phyloP scores from a whole-genome alignment of 1,140 invertebrate species.

The Drosophila pruinosa region DNA sequence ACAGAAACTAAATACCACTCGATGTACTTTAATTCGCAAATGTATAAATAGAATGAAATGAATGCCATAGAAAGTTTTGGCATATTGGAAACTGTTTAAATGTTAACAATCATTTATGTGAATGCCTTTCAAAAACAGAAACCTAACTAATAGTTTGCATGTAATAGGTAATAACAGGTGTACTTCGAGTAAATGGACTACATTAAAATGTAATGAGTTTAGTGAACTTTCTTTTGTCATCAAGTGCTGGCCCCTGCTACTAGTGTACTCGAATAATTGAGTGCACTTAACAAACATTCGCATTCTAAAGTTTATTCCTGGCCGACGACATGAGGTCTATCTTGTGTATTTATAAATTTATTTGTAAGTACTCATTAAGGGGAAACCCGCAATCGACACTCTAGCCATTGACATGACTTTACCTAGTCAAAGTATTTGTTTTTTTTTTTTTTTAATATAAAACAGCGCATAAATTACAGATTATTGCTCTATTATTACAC shows the following conservation, averaged over 20 bases:
- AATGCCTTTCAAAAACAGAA: neutral
- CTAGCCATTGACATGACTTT: too few relatives aligned
- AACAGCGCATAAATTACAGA: too few relatives aligned
- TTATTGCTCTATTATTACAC: too few relatives aligned
- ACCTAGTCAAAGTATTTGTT: too few relatives aligned
- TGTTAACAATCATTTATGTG: neutral
- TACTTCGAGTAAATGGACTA: neutral
- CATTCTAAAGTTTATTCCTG: neutral
- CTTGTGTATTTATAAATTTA: neutral
- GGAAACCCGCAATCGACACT: neutral
- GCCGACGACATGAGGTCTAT: neutral
- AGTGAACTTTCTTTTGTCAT: constrained; percentile 5
- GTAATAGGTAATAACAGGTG: neutral
- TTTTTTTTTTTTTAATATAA: too few relatives aligned
- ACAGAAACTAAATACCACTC: too few relatives aligned
- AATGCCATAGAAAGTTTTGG: too few relatives aligned
- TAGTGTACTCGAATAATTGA: neutral
- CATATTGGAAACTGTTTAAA: neutral
- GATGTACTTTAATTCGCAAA: too few relatives aligned
- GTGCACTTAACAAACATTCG: neutral
- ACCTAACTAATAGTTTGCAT: neutral
- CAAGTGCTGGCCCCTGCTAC: neutral
- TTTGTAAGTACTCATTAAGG: neutral
- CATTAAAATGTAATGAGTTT: neutral
- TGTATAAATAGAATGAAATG: neutral